A percentile compares a stretch with the other conserved stretches of the same genome.
Conservation (phyloP, 2,888 invertebrate genomes). For the Hypercompe scribonia region DNA sequence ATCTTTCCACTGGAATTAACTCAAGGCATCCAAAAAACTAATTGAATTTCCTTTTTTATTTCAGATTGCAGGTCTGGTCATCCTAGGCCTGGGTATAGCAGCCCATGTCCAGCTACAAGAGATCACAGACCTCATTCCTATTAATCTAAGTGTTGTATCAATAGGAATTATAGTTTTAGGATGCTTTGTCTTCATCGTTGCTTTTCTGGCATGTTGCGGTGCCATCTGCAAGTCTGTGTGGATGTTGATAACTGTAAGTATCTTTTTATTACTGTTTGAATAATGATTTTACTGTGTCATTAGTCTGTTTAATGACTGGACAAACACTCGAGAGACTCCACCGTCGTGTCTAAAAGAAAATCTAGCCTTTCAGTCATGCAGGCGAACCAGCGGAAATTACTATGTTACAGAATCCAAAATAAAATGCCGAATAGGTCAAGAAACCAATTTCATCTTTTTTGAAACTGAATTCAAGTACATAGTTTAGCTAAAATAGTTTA, state of each 20-base stretch:
- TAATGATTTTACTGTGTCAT: neutral
- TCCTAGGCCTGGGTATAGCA: conserved; percentile 61
- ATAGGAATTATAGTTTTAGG: conserved; percentile 82
- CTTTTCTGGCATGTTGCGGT: conserved; percentile 95
- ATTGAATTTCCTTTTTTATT: conserved; percentile 19
- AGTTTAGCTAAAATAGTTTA: too few species aligned
- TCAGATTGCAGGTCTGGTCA: conserved; percentile 62
- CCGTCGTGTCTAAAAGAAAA: too few species aligned
- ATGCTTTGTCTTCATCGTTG: conserved; percentile 89
- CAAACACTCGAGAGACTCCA: too few species aligned
- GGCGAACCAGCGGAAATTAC: too few species aligned
- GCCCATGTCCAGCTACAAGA: conserved; percentile 50
- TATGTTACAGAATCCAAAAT: too few species aligned
- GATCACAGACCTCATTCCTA: conserved; percentile 55
- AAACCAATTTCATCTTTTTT: too few species aligned
- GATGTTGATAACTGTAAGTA: conserved; percentile 91
- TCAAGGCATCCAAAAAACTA: neutral
- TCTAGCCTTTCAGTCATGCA: too few species aligned
- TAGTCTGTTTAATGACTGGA: neutral
- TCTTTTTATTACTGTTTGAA: neutral
- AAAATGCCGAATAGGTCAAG: too few species aligned
- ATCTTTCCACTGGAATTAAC: too few species aligned
- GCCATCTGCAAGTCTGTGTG: conserved; percentile 93
- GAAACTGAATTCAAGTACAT: too few species aligned
- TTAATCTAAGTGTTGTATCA: conserved; percentile 43